Evolutionary conservation across 53 echinoderm and acorn worm genomes (phyloP).

Genomic region (Echinometra lucunter): DNA sequence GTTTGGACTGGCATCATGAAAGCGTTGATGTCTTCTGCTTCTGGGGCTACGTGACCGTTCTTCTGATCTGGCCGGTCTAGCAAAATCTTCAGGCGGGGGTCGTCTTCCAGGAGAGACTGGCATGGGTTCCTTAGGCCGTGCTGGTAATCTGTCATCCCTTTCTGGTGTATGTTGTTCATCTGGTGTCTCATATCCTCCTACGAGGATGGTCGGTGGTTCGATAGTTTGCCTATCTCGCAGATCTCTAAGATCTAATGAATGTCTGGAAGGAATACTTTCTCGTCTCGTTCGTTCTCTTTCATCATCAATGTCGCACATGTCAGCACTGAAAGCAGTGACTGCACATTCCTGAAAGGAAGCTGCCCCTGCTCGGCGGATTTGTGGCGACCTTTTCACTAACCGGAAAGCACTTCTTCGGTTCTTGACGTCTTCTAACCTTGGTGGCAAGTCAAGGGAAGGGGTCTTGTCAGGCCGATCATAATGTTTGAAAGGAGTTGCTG

Average conservation of each 20-base stretch:
- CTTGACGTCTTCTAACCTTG: constrained; percentile 89
- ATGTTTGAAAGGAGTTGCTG: constrained; percentile 57
- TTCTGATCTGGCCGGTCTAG: constrained; percentile 49
- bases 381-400: constrained; percentile 85
- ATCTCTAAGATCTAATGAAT: constrained; percentile 66
- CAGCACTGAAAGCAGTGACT: constrained; percentile 65
- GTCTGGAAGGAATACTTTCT: constrained; percentile 60
- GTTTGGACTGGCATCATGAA: constrained; percentile 70
- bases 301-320: constrained; percentile 54
- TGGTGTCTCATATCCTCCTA: constrained; percentile 75
- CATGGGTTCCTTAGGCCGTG: constrained; percentile 46
- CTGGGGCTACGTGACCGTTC: constrained; percentile 69
- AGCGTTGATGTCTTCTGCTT: constrained; percentile 72
- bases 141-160: constrained; percentile 65
- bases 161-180: constrained; percentile 73
- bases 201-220: constrained; percentile 76
- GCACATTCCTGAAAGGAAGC: constrained; percentile 62
- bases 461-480: constrained; percentile 70
- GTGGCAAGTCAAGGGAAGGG: constrained; percentile 61
- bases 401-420: constrained; percentile 95
- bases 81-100: constrained; percentile 49
- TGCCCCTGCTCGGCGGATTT: constrained; percentile 79
- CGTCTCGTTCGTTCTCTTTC: constrained; percentile 34
- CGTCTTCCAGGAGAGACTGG: constrained; percentile 62
- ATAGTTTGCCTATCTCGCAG: constrained; percentile 72